These are phyloP conservation scores for Trissolcus brochymenae DNA, from an alignment of 2,888 invertebrate genomes.

Conservation along the genomic window DNA sequence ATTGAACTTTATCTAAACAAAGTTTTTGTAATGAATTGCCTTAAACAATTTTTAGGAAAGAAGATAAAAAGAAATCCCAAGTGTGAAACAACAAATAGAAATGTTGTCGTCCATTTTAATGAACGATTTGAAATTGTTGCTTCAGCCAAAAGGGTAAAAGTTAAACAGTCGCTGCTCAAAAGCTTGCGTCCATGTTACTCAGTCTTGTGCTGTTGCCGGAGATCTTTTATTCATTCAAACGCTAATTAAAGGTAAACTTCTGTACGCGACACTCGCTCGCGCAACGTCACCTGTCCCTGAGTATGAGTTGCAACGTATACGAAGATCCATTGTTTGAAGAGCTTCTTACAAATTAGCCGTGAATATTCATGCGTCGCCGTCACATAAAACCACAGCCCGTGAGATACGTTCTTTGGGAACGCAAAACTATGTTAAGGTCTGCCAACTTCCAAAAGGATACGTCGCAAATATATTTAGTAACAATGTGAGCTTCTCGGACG, in stretches of 20 bases:
- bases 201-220: conserved; percentile 58
- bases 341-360: conserved; percentile 75
- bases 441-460: conserved; percentile 50
- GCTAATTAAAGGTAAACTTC: conserved; percentile 74
- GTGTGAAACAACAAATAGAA: conserved; percentile 23
- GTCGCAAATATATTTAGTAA: conserved; percentile 53
- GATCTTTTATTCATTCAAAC: conserved; percentile 71
- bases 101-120: conserved; percentile 48
- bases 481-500: conserved; percentile 26
- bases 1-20: too few species aligned
- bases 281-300: conserved; percentile 49
- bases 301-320: conserved; percentile 56
- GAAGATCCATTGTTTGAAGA: conserved; percentile 69
- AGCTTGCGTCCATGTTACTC: conserved; percentile 53
- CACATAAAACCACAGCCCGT: conserved; percentile 58
- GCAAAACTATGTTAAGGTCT: conserved; percentile 54
- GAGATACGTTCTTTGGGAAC: conserved; percentile 54
- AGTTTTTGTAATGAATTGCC: too few species aligned
- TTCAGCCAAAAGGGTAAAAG: conserved; percentile 34
- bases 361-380: conserved; percentile 71
- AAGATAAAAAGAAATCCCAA: background rate
- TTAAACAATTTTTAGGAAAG: too few species aligned
- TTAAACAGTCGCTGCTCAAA: conserved; percentile 46
- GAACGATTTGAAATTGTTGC: conserved; percentile 50
- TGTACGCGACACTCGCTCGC: conserved; percentile 59